Evolutionary conservation across 92 coral and sea anemone species (phyloP).

Genomic region (Paramuricea clavata): DNA sequence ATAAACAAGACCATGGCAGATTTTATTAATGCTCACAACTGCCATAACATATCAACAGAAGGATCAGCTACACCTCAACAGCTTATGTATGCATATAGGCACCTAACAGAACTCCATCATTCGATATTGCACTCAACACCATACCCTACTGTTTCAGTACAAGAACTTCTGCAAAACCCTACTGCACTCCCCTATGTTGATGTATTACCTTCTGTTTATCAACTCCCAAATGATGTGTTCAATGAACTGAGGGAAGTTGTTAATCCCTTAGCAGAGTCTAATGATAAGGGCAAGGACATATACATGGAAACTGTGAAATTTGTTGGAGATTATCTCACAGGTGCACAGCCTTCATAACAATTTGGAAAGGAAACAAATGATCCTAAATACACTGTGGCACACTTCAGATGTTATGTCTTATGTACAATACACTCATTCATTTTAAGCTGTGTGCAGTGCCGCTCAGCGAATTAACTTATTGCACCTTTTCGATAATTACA

Average conservation of each 20-base stretch:
- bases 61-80: constrained; percentile 38
- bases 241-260: constrained; percentile 51
- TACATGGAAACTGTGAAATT: constrained; percentile 53
- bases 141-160: constrained; percentile 12
- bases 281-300: constrained; percentile 51
- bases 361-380: no score
- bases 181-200: constrained; percentile 62
- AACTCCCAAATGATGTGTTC: constrained; percentile 43
- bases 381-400: no score
- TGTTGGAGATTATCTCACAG: constrained; percentile 48
- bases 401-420: no score
- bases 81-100: constrained; percentile 37
- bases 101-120: constrained; percentile 24
- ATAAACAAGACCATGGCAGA: constrained; percentile 54
- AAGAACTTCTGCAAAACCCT: constrained; percentile 28
- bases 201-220: constrained; percentile 57
- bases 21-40: constrained; percentile 69
- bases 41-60: constrained; percentile 68
- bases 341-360: no score
- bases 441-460: no score
- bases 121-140: constrained; percentile 44
- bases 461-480: no score
- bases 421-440: no score
- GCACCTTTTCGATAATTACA: no score
- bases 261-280: constrained; percentile 57